Percentiles rank a stretch among this genome's conserved stretches.
Conservation (phyloP, 2,888 invertebrate genomes). For the Encarsia formosa region DNA sequence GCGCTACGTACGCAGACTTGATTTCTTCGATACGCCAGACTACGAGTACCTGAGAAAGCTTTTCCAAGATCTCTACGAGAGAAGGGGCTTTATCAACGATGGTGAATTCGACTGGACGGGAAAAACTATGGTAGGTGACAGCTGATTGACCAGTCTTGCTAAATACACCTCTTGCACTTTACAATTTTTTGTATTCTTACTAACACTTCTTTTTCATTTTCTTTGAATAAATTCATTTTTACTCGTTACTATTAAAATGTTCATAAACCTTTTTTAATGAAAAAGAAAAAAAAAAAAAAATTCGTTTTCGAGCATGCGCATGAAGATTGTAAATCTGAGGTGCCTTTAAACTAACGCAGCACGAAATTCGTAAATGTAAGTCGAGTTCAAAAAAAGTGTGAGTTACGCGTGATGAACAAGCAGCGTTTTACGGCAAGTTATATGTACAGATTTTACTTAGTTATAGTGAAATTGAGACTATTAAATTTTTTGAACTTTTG, state of each 20-base stretch:
- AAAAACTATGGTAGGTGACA: constrained; percentile 61
- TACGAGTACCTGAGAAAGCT: constrained; percentile 96
- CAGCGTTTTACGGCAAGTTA: constrained; percentile 38
- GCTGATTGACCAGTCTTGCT: neutral
- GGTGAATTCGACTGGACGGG: constrained; percentile 96
- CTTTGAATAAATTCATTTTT: no score
- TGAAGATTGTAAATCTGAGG: constrained; percentile 21
- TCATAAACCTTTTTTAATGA: neutral
- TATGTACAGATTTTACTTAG: constrained; percentile 31
- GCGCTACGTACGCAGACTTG: constrained; percentile 93
- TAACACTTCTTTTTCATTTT: neutral
- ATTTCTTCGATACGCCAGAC: constrained; percentile 99
- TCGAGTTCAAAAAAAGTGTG: no score
- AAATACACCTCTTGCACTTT: neutral
- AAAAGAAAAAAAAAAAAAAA: neutral
- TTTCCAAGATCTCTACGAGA: constrained; percentile 88
- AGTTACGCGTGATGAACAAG: no score
- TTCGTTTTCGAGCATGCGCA: constrained; percentile 27
- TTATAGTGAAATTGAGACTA: constrained; percentile 19
- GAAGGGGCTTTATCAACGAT: constrained; percentile 82
- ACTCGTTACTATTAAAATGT: neutral
- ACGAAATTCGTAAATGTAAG: no score
- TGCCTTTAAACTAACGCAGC: no score
- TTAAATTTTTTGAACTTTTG: constrained; percentile 43
- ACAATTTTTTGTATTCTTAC: neutral